Conservation (phyloP, 2,797 vertebrate species). For the Sciurus carolinensis region DNA sequence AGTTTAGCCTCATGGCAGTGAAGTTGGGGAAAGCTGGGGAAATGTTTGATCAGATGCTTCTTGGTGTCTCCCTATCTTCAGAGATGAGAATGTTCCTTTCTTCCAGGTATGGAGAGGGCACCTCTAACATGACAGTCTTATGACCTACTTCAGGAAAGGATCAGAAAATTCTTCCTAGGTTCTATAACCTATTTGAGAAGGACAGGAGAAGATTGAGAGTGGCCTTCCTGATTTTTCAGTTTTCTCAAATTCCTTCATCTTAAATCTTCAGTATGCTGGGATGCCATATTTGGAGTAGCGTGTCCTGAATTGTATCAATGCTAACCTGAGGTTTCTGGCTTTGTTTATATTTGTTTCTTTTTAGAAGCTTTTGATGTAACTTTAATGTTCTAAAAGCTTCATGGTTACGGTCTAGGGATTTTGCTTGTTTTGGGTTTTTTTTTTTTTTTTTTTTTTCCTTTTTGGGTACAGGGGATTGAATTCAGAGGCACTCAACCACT, state of each 20-base stretch:
- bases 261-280: not conserved
- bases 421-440: not conserved
- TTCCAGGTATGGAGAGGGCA: not conserved
- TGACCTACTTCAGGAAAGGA: not conserved
- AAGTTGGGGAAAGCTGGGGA: not conserved
- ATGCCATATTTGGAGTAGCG: not conserved
- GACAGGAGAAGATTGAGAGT: not conserved
- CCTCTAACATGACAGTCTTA: not conserved
- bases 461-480: too few relatives aligned
- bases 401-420: not conserved
- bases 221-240: not conserved
- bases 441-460: too few relatives aligned
- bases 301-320: not conserved
- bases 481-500: too few relatives aligned
- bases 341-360: conserved; percentile 54
- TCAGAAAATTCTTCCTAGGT: not conserved
- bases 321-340: not conserved
- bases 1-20: not conserved
- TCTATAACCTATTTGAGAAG: not conserved
- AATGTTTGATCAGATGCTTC: not conserved
- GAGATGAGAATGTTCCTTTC: not conserved
- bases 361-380: conserved; percentile 1
- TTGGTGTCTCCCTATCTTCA: not conserved
- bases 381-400: not conserved
- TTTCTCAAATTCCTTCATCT: not conserved